A percentile compares a stretch with the other conserved stretches of the same genome.
phyloP scores from a whole-genome alignment of 2,113 vertebrate species.

The Caretta caretta region DNA sequence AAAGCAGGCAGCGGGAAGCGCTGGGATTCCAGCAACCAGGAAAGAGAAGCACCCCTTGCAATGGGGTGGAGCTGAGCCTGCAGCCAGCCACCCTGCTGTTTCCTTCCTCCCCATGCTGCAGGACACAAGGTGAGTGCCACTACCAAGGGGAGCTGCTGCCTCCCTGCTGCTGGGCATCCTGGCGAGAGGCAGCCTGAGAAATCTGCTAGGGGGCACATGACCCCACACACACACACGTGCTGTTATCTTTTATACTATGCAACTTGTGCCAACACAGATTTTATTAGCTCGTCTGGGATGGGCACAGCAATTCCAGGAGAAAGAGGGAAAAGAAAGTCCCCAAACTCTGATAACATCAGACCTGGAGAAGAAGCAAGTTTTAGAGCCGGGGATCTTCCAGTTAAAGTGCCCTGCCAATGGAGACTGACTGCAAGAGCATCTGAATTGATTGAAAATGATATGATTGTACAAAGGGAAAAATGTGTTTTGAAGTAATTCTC shows the following conservation, averaged over 20 bases:
- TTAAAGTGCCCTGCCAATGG: not conserved
- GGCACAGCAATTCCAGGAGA: not conserved
- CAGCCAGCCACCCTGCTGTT: too few species aligned
- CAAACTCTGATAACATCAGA: not conserved
- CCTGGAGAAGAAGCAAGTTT: not conserved
- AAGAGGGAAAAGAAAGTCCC: not conserved
- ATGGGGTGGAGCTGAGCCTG: too few species aligned
- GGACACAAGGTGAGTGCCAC: too few species aligned
- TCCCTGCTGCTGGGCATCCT: too few species aligned
- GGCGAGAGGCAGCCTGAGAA: too few species aligned
- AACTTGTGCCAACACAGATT: not conserved
- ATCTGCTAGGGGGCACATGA: too few species aligned
- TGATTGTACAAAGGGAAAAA: not conserved
- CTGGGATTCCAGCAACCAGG: too few species aligned
- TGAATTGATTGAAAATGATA: not conserved
- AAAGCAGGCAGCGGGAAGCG: too few species aligned
- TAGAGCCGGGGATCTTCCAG: not conserved
- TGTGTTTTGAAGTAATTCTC: not conserved
- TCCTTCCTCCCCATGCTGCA: too few species aligned
- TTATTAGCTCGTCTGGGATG: not conserved
- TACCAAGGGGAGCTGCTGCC: too few species aligned
- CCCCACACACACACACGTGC: too few species aligned
- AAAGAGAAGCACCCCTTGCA: too few species aligned
- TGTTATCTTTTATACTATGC: not conserved
- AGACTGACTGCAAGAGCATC: not conserved